Base-by-base conservation (phyloP, 2,888 invertebrate species). In the Morpho deidamia region DNA sequence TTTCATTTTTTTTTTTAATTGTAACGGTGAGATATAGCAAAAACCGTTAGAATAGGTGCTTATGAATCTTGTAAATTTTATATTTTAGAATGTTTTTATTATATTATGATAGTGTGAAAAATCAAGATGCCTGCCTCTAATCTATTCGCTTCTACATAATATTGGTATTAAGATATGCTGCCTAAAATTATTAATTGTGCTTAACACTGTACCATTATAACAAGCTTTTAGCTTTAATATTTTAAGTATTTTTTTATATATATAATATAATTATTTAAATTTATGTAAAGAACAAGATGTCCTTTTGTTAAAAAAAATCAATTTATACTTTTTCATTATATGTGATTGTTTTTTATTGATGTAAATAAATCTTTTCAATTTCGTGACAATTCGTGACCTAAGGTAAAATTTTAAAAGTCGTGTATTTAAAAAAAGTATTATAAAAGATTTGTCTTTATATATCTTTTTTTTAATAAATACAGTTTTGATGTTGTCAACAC, bases 31-130 rank as follows among this genome's bases (percentile, higher is more conserved):
- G n/a, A 35, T 37, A 35, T 45, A 10, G 12, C 37, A 8, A 35
- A 45, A 35, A 45, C 34, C 11, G 9, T 45, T 37, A 45, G 9
- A 45, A 10, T 14, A 35, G 14, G n/a, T 8, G 7, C 9, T 10
- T 11, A n/a, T 62, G 59, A 44, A 62, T 60, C n/a, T n/a, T 60
- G 56, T 61, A 54, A 58, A 55, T 56, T 45, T 7, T 51, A 42
- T 48, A 14, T 37, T 32, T 46, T 41, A 35, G 12, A 40, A 11
- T 51, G 11, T 42, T 38, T 33, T 53, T 32, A 11, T 44, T 32
- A n/a, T 12, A 14, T 32, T 23, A 44, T 34, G 38, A 41, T 44
- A 42, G 38, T 52, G 47, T 60, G 53, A 55, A 62, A 58, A 55
- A 62, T 57, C 55, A 56, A 60, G 56, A 51, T 50, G 50, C 11